Percentiles rank a stretch among this genome's conserved stretches.
Evolutionary conservation across 2,113 vertebrate species (phyloP).

Genomic region (Engraulis encrasicolus): DNA sequence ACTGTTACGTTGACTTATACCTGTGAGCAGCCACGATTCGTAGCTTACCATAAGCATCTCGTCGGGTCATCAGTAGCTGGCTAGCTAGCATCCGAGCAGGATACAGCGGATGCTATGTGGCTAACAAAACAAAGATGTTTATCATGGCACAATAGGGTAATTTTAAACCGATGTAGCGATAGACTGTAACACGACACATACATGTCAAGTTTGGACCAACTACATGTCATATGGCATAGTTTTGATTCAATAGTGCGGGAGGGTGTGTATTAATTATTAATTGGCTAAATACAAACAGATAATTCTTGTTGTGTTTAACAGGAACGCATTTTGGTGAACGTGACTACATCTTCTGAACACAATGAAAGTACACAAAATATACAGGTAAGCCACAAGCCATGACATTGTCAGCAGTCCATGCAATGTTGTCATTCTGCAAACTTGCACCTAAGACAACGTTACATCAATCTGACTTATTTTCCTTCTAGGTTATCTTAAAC

Average conservation of each 20-base stretch:
- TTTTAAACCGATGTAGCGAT: neutral
- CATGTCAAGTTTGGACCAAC: neutral
- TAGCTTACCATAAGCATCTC: neutral
- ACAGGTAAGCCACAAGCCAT: conserved; percentile 74
- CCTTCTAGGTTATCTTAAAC: conserved; percentile 71
- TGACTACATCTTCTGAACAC: conserved; percentile 72
- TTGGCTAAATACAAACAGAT: too few relatives aligned
- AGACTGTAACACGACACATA: neutral
- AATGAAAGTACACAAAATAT: conserved; percentile 74
- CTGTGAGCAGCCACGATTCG: neutral
- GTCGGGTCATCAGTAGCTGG: neutral
- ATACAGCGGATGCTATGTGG: neutral
- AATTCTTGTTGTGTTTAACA: conserved; percentile 52
- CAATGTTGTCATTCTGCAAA: neutral
- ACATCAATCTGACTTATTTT: neutral
- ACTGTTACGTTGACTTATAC: neutral
- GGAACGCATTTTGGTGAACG: conserved; percentile 83
- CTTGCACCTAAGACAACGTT: neutral
- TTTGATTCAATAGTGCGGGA: conserved; percentile 4
- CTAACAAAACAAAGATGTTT: neutral
- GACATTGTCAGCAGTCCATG: neutral
- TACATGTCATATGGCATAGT: neutral
- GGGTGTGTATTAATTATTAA: conserved; percentile 60
- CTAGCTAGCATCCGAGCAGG: neutral
- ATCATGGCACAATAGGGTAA: neutral